phyloP scores from a whole-genome alignment of 2,797 vertebrate genomes.

The Apogon hyalosoma region DNA sequence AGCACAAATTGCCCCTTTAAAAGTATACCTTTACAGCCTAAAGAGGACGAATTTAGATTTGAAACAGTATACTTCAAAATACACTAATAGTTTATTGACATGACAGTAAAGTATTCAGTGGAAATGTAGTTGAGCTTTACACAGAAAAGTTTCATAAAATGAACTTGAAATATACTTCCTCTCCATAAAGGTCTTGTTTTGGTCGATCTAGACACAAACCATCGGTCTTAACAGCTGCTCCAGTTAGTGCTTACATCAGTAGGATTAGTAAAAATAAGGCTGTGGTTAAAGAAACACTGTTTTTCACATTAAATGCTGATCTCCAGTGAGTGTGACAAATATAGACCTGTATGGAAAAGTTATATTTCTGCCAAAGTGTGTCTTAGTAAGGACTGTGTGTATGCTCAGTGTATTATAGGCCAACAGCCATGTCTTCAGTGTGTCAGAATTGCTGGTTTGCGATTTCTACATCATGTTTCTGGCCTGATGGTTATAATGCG shows the following conservation, averaged over 20 bases:
- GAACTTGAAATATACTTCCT: too few species aligned
- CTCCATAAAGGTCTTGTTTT: too few species aligned
- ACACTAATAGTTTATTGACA: too few species aligned
- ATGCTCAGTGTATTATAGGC: conserved; percentile 6
- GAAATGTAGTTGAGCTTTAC: too few species aligned
- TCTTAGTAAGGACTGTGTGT: conserved; percentile 1
- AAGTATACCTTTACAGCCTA: too few species aligned
- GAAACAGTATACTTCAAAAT: too few species aligned
- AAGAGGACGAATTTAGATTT: too few species aligned
- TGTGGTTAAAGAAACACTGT: conserved; percentile 23
- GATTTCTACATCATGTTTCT: conserved; percentile 17
- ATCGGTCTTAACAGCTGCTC: conserved; percentile 33
- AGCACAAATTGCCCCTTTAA: too few species aligned
- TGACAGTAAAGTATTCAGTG: too few species aligned
- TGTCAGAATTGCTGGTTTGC: conserved; percentile 9
- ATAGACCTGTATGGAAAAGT: neutral
- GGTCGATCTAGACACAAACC: neutral
- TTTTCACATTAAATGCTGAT: conserved; percentile 4
- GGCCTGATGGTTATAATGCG: conserved; percentile 13
- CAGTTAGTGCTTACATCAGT: conserved; percentile 53
- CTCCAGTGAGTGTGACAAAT: conserved; percentile 7
- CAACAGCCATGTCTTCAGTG: neutral
- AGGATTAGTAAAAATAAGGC: conserved; percentile 42
- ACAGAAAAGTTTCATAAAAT: too few species aligned
- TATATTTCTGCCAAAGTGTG: too few species aligned